A percentile compares a stretch with the other conserved stretches of the same genome.
Evolutionary conservation across 2,888 invertebrate genomes (phyloP).

Genomic region (Heliconius aoede): DNA sequence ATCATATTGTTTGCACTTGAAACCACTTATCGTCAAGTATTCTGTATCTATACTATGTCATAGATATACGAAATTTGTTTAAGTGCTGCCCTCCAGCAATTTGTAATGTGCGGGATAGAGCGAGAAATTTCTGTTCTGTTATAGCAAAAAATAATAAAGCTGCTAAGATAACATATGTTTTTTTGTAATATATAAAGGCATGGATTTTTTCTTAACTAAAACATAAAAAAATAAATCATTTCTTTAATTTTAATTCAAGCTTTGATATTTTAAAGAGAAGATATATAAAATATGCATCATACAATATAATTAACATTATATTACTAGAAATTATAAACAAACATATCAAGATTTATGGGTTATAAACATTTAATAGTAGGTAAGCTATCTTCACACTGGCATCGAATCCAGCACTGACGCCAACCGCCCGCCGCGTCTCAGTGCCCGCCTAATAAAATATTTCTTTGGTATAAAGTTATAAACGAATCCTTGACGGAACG

Average conservation of each 20-base stretch:
- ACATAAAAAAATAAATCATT: too few species aligned
- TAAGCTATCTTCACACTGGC: conserved; percentile 34
- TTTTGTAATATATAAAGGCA: not conserved
- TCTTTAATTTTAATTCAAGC: not conserved
- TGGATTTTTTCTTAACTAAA: not conserved
- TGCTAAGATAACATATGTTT: too few species aligned
- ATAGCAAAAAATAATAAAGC: too few species aligned
- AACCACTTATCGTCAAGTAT: conserved; percentile 43
- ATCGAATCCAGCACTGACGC: conserved; percentile 51
- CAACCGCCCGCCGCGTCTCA: conserved; percentile 54
- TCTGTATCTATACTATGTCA: conserved; percentile 15
- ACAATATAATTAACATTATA: not conserved
- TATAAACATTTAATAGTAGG: conserved; percentile 27
- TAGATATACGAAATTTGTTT: too few species aligned
- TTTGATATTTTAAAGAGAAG: not conserved
- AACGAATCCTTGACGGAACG: too few species aligned
- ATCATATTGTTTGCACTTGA: conserved; percentile 46
- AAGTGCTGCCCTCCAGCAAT: too few species aligned
- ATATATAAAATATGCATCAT: not conserved
- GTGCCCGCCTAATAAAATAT: conserved; percentile 40
- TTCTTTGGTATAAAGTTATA: conserved; percentile 29
- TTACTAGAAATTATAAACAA: conserved; percentile 29
- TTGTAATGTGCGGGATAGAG: too few species aligned
- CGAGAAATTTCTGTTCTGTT: too few species aligned
- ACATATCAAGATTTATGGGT: conserved; percentile 40